These are phyloP conservation scores for Cuculus canorus DNA, from an alignment of 2,797 vertebrate species.

Conservation along the genomic window DNA sequence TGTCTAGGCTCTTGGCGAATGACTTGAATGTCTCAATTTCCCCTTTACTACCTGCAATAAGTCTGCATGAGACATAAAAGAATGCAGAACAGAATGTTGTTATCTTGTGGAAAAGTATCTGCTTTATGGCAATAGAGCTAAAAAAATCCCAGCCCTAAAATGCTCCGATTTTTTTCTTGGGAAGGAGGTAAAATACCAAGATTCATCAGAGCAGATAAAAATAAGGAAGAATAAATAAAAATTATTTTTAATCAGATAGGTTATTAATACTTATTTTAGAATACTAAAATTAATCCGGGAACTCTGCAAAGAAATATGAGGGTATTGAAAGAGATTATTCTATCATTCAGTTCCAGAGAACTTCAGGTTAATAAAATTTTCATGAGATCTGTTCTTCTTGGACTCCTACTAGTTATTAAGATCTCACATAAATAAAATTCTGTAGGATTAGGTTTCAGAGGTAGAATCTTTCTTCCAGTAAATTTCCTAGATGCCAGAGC, in stretches of 20 bases:
- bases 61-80: neutral
- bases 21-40: neutral
- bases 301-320: neutral
- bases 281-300: neutral
- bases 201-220: conserved; percentile 8
- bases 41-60: neutral
- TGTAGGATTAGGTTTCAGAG: neutral
- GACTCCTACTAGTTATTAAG: neutral
- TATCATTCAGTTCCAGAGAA: neutral
- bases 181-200: neutral
- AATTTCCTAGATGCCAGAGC: neutral
- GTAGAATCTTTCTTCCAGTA: neutral
- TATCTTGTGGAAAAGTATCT: neutral
- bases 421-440: neutral
- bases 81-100: neutral
- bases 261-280: conserved; percentile 13
- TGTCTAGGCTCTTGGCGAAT: neutral
- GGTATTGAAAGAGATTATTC: neutral
- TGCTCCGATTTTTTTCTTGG: neutral
- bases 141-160: neutral
- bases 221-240: neutral
- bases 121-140: neutral
- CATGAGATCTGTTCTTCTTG: neutral
- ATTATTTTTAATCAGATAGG: neutral
- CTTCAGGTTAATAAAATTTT: neutral